A percentile compares a stretch with the other conserved stretches of the same genome.
phyloP scores from a whole-genome alignment of 1,140 invertebrate genomes.

The Drosophila watanabei region DNA sequence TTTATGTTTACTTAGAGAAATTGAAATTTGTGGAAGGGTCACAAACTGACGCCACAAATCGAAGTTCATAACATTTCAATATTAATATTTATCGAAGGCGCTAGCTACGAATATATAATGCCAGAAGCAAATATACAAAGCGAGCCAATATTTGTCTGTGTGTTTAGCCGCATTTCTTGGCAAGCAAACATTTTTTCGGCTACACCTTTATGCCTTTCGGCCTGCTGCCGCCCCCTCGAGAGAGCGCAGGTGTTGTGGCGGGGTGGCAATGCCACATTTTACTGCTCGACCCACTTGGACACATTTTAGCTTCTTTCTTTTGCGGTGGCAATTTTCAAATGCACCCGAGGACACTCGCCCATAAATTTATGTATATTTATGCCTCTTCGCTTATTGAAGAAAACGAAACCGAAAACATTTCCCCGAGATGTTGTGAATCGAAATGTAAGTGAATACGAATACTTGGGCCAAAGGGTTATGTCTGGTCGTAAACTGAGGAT shows the following conservation, averaged over 20 bases:
- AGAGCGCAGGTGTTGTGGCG: constrained; percentile 61
- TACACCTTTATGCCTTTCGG: constrained; percentile 5
- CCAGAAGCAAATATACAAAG: constrained; percentile 27
- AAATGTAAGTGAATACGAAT: constrained; percentile 47
- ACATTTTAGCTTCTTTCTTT: constrained; percentile 45
- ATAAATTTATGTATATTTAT: constrained; percentile 77
- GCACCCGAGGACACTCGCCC: constrained; percentile 63
- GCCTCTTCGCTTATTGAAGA: constrained; percentile 74
- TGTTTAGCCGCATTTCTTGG: constrained; percentile 70
- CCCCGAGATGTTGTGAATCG: constrained; percentile 50
- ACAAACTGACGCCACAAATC: constrained; percentile 32
- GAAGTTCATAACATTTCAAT: constrained; percentile 57
- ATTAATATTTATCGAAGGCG: constrained; percentile 67
- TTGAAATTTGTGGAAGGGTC: constrained; percentile 63
- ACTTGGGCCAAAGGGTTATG: constrained; percentile 41
- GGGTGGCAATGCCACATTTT: constrained; percentile 51
- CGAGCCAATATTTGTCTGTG: constrained; percentile 62
- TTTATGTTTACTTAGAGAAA: constrained; percentile 69
- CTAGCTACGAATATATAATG: constrained; percentile 44
- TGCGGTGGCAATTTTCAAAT: constrained; percentile 77
- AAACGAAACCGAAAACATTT: constrained; percentile 31
- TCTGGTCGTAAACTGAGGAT: constrained; percentile 39
- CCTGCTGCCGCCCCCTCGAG: neutral
- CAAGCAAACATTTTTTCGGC: constrained; percentile 57
- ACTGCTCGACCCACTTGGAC: constrained; percentile 73